Evolutionary conservation across 2,888 invertebrate genomes (phyloP), one percentile per base, ranked within the genome.

Genomic region (Agrochola circellaris): DNA sequence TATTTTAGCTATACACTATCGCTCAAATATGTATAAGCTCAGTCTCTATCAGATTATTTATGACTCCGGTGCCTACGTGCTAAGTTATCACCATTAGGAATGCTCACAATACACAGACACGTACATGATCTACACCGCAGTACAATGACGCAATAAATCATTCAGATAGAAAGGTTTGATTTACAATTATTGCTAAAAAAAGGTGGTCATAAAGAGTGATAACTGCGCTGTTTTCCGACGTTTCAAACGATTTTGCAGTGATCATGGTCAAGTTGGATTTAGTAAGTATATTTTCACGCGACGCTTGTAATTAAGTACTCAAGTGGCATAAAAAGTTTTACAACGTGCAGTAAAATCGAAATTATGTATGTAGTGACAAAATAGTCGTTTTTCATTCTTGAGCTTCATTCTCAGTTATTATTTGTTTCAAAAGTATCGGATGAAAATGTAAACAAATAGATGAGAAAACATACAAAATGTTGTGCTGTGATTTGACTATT

Each of bases 151-250:
- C 68, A 64, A 30, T 83, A 45, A 77, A 81, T 85, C 81, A 73
- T 34, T 26, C 5, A 17, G 15, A 48, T 81, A 84, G 85, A 84
- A 81, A 84, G 51, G 72, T 62, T 0, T 81, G 26, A 83, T 84
- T 84, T 73, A 76, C 54, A 48, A 42, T 45, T 0, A 66, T 17
- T 45, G 34, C 42, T 34, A n/a, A 70, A 69, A 42, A 65, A 83
- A 60, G 15, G 38, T 58, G 15, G 11, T 51, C 5, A 42, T 26
- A 20, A 54, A 61, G 51, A n/a, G n/a, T 51, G 42, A 54, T 23
- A 45, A 77, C 17, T 62, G 26, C 0, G 42, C 51, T 23, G 30
- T 61, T 79, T 66, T 42, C 20, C 4, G 20, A 61, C 60, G 30
- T 54, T 30, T 11, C 6, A 26, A 51, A 56, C 2, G 23, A 58